Percentiles rank a stretch among this genome's conserved stretches.
These are phyloP conservation scores for Ranitomeya variabilis DNA, from an alignment of 2,113 vertebrate genomes.

Conservation along the genomic window DNA sequence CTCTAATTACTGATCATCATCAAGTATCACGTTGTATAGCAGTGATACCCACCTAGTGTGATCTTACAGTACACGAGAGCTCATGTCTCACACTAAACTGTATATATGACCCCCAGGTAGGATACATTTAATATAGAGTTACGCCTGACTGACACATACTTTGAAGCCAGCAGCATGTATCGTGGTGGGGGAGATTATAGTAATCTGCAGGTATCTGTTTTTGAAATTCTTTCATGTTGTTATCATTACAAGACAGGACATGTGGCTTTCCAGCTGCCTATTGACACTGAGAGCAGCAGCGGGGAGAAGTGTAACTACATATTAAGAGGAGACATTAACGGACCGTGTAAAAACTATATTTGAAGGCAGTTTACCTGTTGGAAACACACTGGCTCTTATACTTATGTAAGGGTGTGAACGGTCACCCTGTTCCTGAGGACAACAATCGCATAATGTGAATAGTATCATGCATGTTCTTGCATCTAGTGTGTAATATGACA, in stretches of 20 bases:
- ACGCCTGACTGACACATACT: not conserved
- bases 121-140: not conserved
- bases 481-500: too few species aligned
- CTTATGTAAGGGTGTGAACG: too few species aligned
- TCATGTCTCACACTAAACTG: not conserved
- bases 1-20: not conserved
- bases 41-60: not conserved
- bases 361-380: too few species aligned
- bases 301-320: not conserved
- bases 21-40: not conserved
- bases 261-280: constrained; percentile 4
- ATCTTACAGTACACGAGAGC: not conserved
- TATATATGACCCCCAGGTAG: not conserved
- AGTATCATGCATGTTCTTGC: too few species aligned
- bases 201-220: not conserved
- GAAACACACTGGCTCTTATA: too few species aligned
- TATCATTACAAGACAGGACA: not conserved
- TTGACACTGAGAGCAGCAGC: not conserved
- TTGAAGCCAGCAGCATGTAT: not conserved
- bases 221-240: not conserved
- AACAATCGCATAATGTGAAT: too few species aligned
- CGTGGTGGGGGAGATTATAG: not conserved
- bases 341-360: too few species aligned
- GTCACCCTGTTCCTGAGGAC: too few species aligned
- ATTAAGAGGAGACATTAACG: not conserved